A percentile compares a stretch with the other conserved stretches of the same genome.
Conservation (phyloP, 30 jellyfish, hydroid and myxozoan genomes). For the Aurelia aurita region DNA sequence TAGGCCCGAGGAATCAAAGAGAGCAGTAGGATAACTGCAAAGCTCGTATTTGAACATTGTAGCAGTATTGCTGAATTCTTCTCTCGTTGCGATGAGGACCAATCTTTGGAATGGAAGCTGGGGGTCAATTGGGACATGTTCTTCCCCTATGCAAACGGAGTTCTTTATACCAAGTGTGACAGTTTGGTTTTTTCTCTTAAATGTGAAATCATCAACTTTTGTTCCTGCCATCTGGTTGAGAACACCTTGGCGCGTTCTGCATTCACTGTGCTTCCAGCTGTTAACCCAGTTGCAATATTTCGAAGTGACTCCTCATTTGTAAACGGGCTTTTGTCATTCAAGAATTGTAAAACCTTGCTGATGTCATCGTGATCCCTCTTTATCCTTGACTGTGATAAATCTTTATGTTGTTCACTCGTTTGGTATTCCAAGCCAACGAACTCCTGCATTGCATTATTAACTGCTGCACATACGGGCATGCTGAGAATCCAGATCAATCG, state of each 20-base stretch:
- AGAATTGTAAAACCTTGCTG: not conserved
- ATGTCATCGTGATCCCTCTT: slow-evolving; percentile 38
- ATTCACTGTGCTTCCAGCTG: slow-evolving; percentile 26
- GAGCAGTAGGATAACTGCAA: slow-evolving; percentile 31
- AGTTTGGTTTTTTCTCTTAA: slow-evolving; percentile 29
- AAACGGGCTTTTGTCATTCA: slow-evolving; percentile 31
- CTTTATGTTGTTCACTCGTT: slow-evolving; percentile 63
- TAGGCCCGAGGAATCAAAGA: not conserved
- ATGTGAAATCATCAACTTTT: slow-evolving; percentile 5
- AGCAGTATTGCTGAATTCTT: not conserved
- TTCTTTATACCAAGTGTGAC: slow-evolving; percentile 6
- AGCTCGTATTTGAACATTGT: slow-evolving; percentile 25
- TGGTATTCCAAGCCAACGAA: slow-evolving; percentile 5
- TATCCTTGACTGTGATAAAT: slow-evolving; percentile 7
- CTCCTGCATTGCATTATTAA: slow-evolving; percentile 46
- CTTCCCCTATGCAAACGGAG: slow-evolving; percentile 21
- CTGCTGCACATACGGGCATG: slow-evolving; percentile 45
- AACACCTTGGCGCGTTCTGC: slow-evolving; percentile 22
- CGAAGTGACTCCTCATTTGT: slow-evolving; percentile 1
- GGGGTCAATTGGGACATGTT: slow-evolving; percentile 44
- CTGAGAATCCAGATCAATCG: slow-evolving; percentile 26
- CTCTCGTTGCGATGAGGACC: not conserved
- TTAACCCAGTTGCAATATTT: slow-evolving; percentile 37
- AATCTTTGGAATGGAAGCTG: slow-evolving; percentile 28
- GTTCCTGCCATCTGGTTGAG: slow-evolving; percentile 5